A percentile compares a stretch with the other conserved stretches of the same genome.
These are phyloP conservation scores for Elephas maximus DNA, from an alignment of 2,113 vertebrate genomes.

Conservation along the genomic window DNA sequence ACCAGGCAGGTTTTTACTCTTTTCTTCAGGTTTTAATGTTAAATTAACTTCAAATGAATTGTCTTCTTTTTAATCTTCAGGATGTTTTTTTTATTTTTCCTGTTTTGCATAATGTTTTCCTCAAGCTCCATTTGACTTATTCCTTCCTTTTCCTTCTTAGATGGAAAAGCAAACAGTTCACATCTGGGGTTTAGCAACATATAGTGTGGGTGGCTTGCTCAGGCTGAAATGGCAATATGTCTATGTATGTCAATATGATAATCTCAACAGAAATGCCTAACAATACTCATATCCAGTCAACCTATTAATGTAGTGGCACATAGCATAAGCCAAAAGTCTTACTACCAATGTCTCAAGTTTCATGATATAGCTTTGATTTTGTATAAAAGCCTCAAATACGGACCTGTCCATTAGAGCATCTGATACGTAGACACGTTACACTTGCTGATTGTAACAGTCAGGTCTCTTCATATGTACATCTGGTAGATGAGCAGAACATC, in stretches of 20 bases:
- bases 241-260: background rate
- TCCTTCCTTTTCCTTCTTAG: background rate
- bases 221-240: accelerated
- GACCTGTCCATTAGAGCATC: background rate
- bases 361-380: background rate
- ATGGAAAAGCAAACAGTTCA: background rate
- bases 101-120: background rate
- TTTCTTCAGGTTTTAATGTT: background rate
- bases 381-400: background rate
- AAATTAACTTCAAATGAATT: background rate
- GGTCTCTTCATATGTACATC: background rate
- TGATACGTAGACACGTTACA: background rate
- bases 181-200: background rate
- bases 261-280: background rate
- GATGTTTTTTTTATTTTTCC: background rate
- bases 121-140: background rate
- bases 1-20: background rate
- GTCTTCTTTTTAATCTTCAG: background rate
- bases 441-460: background rate
- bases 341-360: background rate
- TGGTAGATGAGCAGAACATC: background rate
- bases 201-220: background rate
- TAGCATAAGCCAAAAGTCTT: background rate
- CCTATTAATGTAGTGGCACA: background rate
- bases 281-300: accelerated